Percentiles rank a stretch among this genome's conserved stretches.
phyloP scores from a whole-genome alignment of 2,797 vertebrate genomes.

The Glossophaga mutica region DNA sequence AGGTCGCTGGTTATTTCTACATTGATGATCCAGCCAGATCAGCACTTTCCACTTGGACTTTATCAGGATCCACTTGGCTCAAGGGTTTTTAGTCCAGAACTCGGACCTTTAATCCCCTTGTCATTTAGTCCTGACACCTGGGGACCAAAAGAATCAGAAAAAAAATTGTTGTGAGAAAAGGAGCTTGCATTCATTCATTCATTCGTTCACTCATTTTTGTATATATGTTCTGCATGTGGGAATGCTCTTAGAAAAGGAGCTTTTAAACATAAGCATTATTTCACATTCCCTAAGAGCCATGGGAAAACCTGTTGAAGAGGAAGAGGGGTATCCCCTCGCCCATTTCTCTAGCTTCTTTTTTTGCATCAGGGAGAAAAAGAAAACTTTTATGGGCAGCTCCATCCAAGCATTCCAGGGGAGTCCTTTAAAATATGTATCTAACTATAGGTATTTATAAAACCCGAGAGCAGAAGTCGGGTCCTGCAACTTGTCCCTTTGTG shows the following conservation, averaged over 20 bases:
- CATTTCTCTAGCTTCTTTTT: not conserved
- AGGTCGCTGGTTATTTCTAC: not conserved
- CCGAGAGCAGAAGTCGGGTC: not conserved
- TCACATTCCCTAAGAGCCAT: not conserved
- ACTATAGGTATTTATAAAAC: not conserved
- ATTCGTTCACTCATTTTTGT: not conserved
- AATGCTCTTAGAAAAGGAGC: not conserved
- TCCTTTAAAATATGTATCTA: not conserved
- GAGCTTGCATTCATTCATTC: too few species aligned
- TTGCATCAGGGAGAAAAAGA: not conserved
- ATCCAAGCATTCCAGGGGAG: not conserved
- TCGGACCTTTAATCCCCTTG: not conserved
- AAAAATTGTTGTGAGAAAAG: not conserved
- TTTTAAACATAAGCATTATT: not conserved
- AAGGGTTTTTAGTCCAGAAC: not conserved
- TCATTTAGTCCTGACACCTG: not conserved
- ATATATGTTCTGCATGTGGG: too few species aligned
- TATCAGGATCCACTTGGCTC: not conserved
- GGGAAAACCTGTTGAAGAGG: constrained; percentile 4
- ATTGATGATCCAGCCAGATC: not conserved
- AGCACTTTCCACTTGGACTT: not conserved
- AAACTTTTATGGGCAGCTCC: not conserved
- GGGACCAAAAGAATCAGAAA: not conserved
- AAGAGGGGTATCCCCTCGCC: not conserved
- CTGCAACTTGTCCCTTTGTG: not conserved